Evolutionary conservation across 2,797 vertebrate species (phyloP).

Genomic region (Rachycentron canadum): DNA sequence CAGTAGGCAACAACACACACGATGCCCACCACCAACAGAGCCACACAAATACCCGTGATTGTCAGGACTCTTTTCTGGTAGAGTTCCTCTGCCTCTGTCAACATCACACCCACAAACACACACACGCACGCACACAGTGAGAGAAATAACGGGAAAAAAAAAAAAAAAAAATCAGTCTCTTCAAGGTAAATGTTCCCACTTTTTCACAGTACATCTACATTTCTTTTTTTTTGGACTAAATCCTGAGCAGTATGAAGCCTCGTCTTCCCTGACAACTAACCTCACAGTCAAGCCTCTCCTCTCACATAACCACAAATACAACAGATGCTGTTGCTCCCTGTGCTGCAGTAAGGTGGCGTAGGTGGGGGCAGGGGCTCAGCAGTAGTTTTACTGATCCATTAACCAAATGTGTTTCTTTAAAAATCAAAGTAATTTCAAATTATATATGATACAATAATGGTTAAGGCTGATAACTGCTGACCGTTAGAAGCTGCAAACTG

Average conservation of each 20-base stretch:
- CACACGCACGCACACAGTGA: constrained; percentile 43
- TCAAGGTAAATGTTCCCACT: constrained; percentile 38
- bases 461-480: constrained; percentile 1
- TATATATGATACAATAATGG: neutral
- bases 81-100: constrained; percentile 96
- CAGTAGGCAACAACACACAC: constrained; percentile 99
- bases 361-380: constrained; percentile 34
- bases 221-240: constrained; percentile 48
- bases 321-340: constrained; percentile 51
- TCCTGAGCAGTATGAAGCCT: constrained; percentile 68
- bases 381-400: constrained; percentile 32
- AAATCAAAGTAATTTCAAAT: constrained; percentile 1
- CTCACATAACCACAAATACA: constrained; percentile 52
- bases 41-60: constrained; percentile 98
- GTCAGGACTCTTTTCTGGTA: constrained; percentile 99
- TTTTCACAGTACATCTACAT: constrained; percentile 32
- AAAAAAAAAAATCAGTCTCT: constrained; percentile 52
- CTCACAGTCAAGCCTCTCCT: constrained; percentile 45
- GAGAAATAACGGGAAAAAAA: constrained; percentile 49
- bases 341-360: constrained; percentile 42
- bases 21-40: constrained; percentile 97
- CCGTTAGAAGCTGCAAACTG: neutral
- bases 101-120: constrained; percentile 69
- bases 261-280: constrained; percentile 38
- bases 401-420: constrained; percentile 33